Evolutionary conservation across 2,797 vertebrate genomes (phyloP), one percentile per base, ranked within the genome.

Genomic region (Halcyon chelicuti): DNA sequence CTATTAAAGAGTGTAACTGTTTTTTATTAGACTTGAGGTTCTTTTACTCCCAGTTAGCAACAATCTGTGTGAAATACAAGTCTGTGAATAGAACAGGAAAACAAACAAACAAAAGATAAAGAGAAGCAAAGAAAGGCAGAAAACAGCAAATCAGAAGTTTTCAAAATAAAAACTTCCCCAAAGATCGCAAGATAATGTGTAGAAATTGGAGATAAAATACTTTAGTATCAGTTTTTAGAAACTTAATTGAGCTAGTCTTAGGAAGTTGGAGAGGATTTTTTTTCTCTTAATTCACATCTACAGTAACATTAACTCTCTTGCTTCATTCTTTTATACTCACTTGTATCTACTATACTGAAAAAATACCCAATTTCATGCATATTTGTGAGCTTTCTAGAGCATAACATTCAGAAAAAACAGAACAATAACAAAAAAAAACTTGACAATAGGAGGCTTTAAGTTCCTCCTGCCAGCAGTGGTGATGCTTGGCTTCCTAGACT

Each of bases 11-110:
- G 22, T 2, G 0, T 76, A 90, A 61, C 70, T 65, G 28, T 5
- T 84, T 86, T 80, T 90, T 83, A 81, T 75, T 86, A 72, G 42
- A 58, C 68, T 89, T 83, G 57, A 94, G 87, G 66, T 78, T 80
- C 63, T 77, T 77, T 31, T 84, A 54, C 46, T 77, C 23, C 86
- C 15, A 47, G n/a, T 83, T 96, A 88, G 70, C 82, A 88, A 66
- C 11, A 62, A 65, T 49, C 19, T 75, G 39, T 73, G 33, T 44
- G 46, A 60, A 91, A 91, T 47, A 35, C 17, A 72, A 51, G 20
- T 57, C 35, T 83, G 1, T 49, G 17, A 73, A 67, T 72, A 66
- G 42, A 58, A 80, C n/a, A 55, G 33, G 6, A 71, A 7, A 42
- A 70, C 58, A n/a, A 47, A 39, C 37, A 39, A 39, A 39, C 37